A percentile compares a stretch with the other conserved stretches of the same genome.
These are phyloP conservation scores for Toxotes chatareus DNA, from an alignment of 2,113 vertebrate genomes.

Conservation along the genomic window DNA sequence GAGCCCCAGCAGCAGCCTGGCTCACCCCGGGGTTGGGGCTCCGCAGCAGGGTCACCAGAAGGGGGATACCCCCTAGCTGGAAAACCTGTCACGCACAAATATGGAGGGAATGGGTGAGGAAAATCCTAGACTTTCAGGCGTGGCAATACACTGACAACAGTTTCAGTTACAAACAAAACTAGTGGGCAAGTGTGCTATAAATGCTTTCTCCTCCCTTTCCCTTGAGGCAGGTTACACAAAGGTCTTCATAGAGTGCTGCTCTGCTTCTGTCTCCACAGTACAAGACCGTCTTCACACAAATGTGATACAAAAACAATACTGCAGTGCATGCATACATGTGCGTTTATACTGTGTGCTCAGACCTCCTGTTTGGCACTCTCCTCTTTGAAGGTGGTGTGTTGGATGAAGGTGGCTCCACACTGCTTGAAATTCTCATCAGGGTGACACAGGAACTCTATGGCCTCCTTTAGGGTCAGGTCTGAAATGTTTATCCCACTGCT, in stretches of 20 bases:
- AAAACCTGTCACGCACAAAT: conserved; percentile 83
- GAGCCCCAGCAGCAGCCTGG: conserved; percentile 88
- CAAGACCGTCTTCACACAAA: background rate
- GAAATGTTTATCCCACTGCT: conserved; percentile 64
- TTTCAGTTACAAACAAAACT: background rate
- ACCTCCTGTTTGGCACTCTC: conserved; percentile 91
- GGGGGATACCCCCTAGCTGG: conserved; percentile 85
- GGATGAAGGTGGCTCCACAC: conserved; percentile 91
- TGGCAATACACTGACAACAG: background rate
- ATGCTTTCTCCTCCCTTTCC: conserved; percentile 14
- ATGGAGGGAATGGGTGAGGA: background rate
- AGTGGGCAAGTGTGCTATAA: background rate
- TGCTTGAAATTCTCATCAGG: conserved; percentile 86
- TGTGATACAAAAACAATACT: background rate
- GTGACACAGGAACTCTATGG: conserved; percentile 86
- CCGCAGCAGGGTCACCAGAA: conserved; percentile 87
- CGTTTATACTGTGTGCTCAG: background rate
- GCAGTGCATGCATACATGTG: background rate
- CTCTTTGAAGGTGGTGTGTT: conserved; percentile 91
- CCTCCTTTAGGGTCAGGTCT: conserved; percentile 88
- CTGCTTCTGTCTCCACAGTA: background rate
- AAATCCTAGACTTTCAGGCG: background rate
- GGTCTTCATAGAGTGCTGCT: background rate
- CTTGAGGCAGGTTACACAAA: conserved; percentile 25
- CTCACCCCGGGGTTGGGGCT: conserved; percentile 85